These are phyloP conservation scores for Sarcophaga peregrina DNA, from an alignment of 1,140 invertebrate species.

Conservation along the genomic window DNA sequence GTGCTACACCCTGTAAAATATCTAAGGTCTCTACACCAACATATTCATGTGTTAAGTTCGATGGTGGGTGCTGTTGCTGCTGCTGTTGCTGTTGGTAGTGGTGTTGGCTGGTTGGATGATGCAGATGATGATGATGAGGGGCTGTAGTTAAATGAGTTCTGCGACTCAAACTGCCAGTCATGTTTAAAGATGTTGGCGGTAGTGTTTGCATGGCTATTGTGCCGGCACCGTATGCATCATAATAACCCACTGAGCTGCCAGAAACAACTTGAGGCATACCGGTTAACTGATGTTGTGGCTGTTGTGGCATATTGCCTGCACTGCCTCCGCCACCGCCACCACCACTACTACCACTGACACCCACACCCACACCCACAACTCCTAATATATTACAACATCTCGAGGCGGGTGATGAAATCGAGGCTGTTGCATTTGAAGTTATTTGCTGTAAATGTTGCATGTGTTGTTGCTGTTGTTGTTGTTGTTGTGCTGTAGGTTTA, in stretches of 20 bases:
- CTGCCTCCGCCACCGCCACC: background rate
- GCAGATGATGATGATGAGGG: constrained; percentile 50
- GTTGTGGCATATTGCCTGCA: constrained; percentile 32
- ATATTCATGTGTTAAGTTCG: constrained; percentile 48
- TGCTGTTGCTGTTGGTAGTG: constrained; percentile 39
- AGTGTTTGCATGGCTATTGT: constrained; percentile 29
- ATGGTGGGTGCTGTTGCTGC: constrained; percentile 1
- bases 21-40: constrained; percentile 63
- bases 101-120: constrained; percentile 46
- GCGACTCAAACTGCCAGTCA: constrained; percentile 58
- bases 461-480: constrained; percentile 37
- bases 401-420: constrained; percentile 58
- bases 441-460: constrained; percentile 48
- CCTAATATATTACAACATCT: constrained; percentile 54
- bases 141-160: constrained; percentile 47
- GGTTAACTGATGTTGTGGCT: constrained; percentile 36
- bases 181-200: constrained; percentile 9
- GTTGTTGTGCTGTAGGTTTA: constrained; percentile 29
- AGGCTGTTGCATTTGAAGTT: background rate
- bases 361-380: constrained; percentile 44
- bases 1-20: constrained; percentile 61
- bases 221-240: constrained; percentile 54
- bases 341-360: too few relatives aligned
- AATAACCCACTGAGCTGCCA: constrained; percentile 50
- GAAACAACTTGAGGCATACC: constrained; percentile 43